Evolutionary conservation across 2,113 vertebrate species (phyloP).

Genomic region (Calyptommatus sinebrachiatus): DNA sequence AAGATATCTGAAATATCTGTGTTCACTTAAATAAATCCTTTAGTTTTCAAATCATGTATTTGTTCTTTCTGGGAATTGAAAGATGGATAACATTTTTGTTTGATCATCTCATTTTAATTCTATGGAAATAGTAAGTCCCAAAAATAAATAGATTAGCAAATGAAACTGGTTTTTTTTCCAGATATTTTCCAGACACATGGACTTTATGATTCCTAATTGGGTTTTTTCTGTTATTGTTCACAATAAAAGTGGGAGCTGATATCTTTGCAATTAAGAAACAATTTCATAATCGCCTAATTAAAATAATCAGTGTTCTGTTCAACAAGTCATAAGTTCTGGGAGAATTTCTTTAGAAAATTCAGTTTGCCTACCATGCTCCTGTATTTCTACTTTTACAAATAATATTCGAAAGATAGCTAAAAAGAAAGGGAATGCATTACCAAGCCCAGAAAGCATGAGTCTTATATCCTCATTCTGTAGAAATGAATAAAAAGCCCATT

Average conservation of each 20-base stretch:
- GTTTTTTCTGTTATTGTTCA: too few relatives aligned
- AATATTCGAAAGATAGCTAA: neutral
- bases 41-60: neutral
- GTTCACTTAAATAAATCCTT: neutral
- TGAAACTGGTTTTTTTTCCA: neutral
- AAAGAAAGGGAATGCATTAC: neutral
- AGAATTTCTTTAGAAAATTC: neutral
- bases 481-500: conserved; percentile 36
- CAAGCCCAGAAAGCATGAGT: neutral
- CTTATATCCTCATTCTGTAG: neutral
- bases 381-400: neutral
- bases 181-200: neutral
- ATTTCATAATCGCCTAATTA: neutral
- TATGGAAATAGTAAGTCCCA: neutral
- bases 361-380: neutral
- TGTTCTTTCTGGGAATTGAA: neutral
- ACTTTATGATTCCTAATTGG: neutral
- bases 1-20: neutral
- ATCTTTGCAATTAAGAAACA: neutral
- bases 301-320: neutral
- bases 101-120: neutral
- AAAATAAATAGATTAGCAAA: neutral
- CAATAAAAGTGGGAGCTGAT: neutral
- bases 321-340: neutral
- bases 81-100: neutral